Evolutionary conservation across 2,797 vertebrate species (phyloP), one percentile per base, ranked within the genome.

Genomic region (Aplochiton taeniatus): DNA sequence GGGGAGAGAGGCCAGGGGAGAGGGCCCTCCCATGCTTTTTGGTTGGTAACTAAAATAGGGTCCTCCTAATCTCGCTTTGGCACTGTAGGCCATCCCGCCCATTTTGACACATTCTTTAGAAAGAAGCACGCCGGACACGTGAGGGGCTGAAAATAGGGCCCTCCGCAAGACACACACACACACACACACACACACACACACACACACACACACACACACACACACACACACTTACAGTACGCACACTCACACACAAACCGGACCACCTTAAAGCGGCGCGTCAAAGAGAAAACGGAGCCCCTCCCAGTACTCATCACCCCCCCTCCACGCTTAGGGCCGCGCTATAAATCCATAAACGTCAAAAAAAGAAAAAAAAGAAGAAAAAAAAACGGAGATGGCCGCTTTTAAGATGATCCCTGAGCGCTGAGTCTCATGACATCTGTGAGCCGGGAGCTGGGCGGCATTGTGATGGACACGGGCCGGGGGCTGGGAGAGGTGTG

Each of bases 11-110:
- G 16, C 12, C 31, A 16, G 51, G 62, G 62, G 17, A 9, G 50
- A 6, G 54, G 47, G 49, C 58, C 69, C 83, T 85, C 82, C 84
- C 87, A 86, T 90, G 88, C 86, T 91, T 89, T 87, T n/a, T n/a
- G n/a, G n/a, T n/a, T n/a, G n/a, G 82, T 88, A 86, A 86, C 92
- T 92, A 92, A 91, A 93, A 91, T 88, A 89, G 85, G 90, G 89
- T 87, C 76, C 76, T 82, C 81, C 83, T 93, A 92, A 93, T 89
- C 91, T 90, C 88, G 78, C 67, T 53, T 85, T 91, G 86, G 83
- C 89, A 89, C 79, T 74, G 68, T 76, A 77, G 76, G 79, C 75
- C 80, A 77, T 85, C 82, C 84, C 78, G 87, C 80, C 85, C 88
- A 90, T 88, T 89, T 88, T 89, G 89, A 92, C 91, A 91, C 88